Evolutionary conservation across 2,113 vertebrate species (phyloP).

Genomic region (Notothenia rossii): DNA sequence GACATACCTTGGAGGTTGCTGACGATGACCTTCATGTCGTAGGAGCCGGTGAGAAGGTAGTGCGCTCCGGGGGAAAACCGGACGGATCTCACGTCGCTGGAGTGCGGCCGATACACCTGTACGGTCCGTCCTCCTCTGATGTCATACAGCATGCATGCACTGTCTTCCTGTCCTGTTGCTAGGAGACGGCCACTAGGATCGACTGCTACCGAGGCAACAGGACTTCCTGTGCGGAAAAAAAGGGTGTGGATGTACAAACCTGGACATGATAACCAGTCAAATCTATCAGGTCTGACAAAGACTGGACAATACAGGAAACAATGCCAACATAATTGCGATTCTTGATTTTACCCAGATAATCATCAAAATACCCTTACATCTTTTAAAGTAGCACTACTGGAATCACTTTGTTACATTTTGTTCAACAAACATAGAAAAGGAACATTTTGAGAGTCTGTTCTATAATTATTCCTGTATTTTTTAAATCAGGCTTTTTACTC

Average conservation of each 20-base stretch:
- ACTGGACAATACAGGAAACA: too few relatives aligned
- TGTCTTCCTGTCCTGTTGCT: slow-evolving; percentile 97
- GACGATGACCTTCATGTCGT: slow-evolving; percentile 96
- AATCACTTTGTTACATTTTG: too few relatives aligned
- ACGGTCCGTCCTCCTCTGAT: slow-evolving; percentile 97
- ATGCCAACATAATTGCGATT: too few relatives aligned
- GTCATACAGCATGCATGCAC: slow-evolving; percentile 98
- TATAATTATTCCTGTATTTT: too few relatives aligned
- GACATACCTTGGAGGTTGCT: slow-evolving; percentile 94
- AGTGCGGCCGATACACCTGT: slow-evolving; percentile 94
- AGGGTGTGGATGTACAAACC: not conserved
- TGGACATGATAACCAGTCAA: not conserved
- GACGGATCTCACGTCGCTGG: slow-evolving; percentile 94
- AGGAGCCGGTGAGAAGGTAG: slow-evolving; percentile 97
- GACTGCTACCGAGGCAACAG: slow-evolving; percentile 97
- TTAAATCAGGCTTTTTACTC: too few relatives aligned
- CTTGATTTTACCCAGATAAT: too few relatives aligned
- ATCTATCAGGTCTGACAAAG: not conserved
- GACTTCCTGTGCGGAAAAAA: slow-evolving; percentile 87
- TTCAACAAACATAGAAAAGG: too few relatives aligned
- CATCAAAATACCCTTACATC: too few relatives aligned
- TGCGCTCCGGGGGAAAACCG: slow-evolving; percentile 97
- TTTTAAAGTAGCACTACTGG: too few relatives aligned
- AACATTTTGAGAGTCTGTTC: too few relatives aligned
- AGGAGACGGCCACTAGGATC: slow-evolving; percentile 96